Evolutionary conservation across 2,113 vertebrate genomes (phyloP), one percentile per base, ranked within the genome.

Genomic region (Gobio gobio): DNA sequence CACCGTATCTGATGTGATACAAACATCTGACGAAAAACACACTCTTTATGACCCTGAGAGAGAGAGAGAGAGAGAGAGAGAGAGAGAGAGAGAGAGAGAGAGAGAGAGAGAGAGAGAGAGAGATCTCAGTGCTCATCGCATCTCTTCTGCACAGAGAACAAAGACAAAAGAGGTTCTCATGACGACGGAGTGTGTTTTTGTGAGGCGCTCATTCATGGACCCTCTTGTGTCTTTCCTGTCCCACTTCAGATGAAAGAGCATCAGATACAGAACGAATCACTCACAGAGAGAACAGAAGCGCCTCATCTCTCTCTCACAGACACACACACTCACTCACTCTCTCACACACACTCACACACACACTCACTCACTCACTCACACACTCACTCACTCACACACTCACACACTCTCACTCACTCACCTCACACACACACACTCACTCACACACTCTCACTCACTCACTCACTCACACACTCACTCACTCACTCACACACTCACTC

Each of bases 121-220:
- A 24, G 22, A 24, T 54, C 51, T 13, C 51, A 14, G 3, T 13
- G 47, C 47, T 40, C 36, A n/a, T n/a, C 1, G 43, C 7, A n/a
- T 33, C 49, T 77, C 49, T 77, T 77, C 74, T 56, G 74, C 74
- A 54, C 1, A 36, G 4, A 77, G 49, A 36, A 36, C 75, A 20
- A 77, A 54, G 7, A 54, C 73, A 75, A 51, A 49, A 76, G 49
- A 10, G 49, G 75, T 77, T 77, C 10, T 77, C 75, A 77, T 77
- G 75, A n/a, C 49, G 18, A 77, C 75, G 5, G 51, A 33, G n/a
- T 13, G 26, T 33, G 74, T 56, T 12, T 76, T 5, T 76, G 73
- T 54, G 73, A 40, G 8, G 7, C 64, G 16, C 26, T 49, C 29
- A 29, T 75, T 75, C 18, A 51, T 14, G 18, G 29, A 78, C 10